Percentiles rank a stretch among this genome's conserved stretches.
Conservation (phyloP, 2,113 vertebrate species). For the Neotragus moschatus region DNA sequence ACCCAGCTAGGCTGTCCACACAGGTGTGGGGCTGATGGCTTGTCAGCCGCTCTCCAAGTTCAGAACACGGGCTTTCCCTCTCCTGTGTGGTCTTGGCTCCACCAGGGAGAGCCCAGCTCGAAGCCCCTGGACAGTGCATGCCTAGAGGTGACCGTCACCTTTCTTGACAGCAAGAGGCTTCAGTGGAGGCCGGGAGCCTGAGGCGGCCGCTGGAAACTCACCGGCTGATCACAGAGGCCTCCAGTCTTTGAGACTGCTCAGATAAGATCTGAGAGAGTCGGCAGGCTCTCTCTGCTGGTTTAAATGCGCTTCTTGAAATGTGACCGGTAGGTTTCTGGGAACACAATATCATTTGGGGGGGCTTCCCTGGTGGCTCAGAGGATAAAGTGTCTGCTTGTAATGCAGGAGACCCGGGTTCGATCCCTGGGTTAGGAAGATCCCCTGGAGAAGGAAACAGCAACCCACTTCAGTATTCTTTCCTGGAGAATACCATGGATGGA, state of each 20-base stretch:
- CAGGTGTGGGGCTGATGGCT: neutral
- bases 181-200: neutral
- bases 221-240: fast-evolving
- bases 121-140: no score
- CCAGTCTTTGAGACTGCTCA: neutral
- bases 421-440: no score
- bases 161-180: neutral
- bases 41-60: neutral
- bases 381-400: neutral
- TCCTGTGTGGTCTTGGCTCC: neutral
- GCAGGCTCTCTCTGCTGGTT: neutral
- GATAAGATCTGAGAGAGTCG: neutral
- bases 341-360: neutral
- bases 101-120: neutral
- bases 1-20: neutral
- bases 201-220: neutral
- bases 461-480: neutral
- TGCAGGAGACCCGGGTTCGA: fast-evolving
- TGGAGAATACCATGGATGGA: neutral
- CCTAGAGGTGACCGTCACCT: neutral
- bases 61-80: neutral
- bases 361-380: neutral
- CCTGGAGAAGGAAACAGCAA: neutral
- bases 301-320: neutral
- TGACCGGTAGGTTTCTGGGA: neutral